Evolutionary conservation across 2,888 invertebrate genomes (phyloP), one percentile per base, ranked within the genome.

Genomic region (Apamea crenata): DNA sequence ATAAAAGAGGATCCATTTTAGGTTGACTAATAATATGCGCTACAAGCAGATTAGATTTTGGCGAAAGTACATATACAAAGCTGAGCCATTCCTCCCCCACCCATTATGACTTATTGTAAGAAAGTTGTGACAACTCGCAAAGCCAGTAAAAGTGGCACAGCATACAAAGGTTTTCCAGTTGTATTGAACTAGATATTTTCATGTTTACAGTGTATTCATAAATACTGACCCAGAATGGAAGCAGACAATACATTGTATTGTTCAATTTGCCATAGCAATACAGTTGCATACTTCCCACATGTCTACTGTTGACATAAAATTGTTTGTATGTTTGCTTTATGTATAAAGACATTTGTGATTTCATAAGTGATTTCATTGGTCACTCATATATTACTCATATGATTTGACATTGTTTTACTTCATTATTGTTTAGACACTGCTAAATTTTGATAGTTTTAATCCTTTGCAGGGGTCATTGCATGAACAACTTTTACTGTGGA

Each of bases 171-270:
- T 53, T 36, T 59, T 53, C 25, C 61, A 47, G 32, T 56, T 5
- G 16, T 44, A 36, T 68, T 61, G 16, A 69, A 32, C 53, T 63
- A 16, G 14, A 75, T 36, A 74, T 69, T 53, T 16, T 29, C 53
- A 67, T 53, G 50, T 53, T 44, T 36, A 71, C 67, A 81, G 44
- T 56, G 40, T 21, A 67, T 74, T 76, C 5, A 71, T 12, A 56
- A 71, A 71, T 65, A 61, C 18, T 66, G 44, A 70, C 50, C 56
- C 32, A 3, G 8, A 69, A 77, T 50, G 56, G 36, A 82, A 77
- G 21, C 25, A 63, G 63, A 86, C 86, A 86, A 83, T 86, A 63
- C 53, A 61, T 66, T 73, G 75, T 47, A 56, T 74, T 80, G 77
- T 80, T 76, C 36, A 79, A n/a, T 61, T 65, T 65, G 18, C 65